Evolutionary conservation across 2,113 vertebrate genomes (phyloP).

Genomic region (Elanoides forficatus): DNA sequence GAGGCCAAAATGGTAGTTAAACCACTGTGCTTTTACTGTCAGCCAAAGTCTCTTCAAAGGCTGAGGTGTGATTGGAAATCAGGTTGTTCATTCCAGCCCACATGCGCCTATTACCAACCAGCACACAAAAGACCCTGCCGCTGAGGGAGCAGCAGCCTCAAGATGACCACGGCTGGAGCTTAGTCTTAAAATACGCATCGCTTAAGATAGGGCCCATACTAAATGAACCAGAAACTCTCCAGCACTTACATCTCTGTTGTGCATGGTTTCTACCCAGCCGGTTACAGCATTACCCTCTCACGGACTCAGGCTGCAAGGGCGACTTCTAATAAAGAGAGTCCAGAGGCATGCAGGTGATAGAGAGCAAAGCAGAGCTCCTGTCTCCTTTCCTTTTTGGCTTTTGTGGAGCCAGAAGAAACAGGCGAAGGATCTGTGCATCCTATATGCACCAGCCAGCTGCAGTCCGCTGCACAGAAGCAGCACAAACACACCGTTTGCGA

Average conservation of each 20-base stretch:
- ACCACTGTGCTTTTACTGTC: neutral
- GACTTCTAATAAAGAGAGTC: neutral
- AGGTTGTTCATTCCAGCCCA: neutral
- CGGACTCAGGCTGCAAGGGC: neutral
- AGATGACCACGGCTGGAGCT: neutral
- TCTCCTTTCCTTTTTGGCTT: neutral
- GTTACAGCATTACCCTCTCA: neutral
- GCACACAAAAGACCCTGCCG: neutral
- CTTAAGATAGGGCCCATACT: neutral
- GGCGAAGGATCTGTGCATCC: neutral
- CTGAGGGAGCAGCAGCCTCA: neutral
- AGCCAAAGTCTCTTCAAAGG: neutral
- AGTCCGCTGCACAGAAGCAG: neutral
- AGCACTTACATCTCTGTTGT: neutral
- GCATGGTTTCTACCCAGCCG: neutral
- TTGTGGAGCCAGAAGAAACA: neutral
- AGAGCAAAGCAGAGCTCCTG: neutral
- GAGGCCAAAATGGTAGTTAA: neutral
- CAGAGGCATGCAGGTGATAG: neutral
- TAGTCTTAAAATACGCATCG: neutral
- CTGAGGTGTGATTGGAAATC: fast-evolving
- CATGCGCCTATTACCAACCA: neutral
- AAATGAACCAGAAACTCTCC: neutral
- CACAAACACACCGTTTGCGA: neutral
- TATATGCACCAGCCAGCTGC: neutral